These are phyloP conservation scores for Tachystola acroxantha DNA, from an alignment of 2,888 invertebrate species.

Conservation along the genomic window DNA sequence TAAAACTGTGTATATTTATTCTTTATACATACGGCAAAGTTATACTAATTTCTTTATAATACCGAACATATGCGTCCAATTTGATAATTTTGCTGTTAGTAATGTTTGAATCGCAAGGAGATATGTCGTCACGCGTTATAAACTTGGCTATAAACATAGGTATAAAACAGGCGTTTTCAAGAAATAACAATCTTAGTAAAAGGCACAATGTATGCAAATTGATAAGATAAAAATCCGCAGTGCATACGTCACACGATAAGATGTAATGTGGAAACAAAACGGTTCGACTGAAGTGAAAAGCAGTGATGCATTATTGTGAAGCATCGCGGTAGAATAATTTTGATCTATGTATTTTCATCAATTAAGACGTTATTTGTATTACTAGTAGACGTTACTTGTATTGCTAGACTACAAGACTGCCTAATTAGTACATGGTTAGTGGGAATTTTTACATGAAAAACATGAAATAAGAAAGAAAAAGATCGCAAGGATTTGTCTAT, in stretches of 20 bases:
- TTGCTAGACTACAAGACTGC: too few relatives aligned
- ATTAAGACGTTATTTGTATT: too few relatives aligned
- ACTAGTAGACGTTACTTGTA: too few relatives aligned
- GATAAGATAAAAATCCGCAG: constrained; percentile 43
- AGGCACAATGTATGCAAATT: constrained; percentile 18
- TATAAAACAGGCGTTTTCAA: constrained; percentile 2
- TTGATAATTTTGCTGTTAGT: constrained; percentile 2
- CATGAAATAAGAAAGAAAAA: too few relatives aligned
- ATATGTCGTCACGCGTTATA: constrained; percentile 22
- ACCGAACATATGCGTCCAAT: constrained; percentile 1
- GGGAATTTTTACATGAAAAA: too few relatives aligned
- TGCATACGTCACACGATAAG: constrained; percentile 15
- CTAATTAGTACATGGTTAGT: too few relatives aligned
- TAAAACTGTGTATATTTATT: background rate
- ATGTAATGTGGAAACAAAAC: background rate
- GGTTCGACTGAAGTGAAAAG: background rate
- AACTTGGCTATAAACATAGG: constrained; percentile 43
- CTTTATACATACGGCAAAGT: background rate
- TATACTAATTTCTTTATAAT: constrained; percentile 1
- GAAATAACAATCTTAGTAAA: constrained; percentile 4
- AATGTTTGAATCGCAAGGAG: constrained; percentile 17
- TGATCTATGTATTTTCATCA: too few relatives aligned
- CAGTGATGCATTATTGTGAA: background rate
- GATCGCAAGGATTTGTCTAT: too few relatives aligned
- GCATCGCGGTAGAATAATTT: too few relatives aligned